Base-by-base conservation (phyloP, 2,113 vertebrate species). In the Rhizomys pruinosus region DNA sequence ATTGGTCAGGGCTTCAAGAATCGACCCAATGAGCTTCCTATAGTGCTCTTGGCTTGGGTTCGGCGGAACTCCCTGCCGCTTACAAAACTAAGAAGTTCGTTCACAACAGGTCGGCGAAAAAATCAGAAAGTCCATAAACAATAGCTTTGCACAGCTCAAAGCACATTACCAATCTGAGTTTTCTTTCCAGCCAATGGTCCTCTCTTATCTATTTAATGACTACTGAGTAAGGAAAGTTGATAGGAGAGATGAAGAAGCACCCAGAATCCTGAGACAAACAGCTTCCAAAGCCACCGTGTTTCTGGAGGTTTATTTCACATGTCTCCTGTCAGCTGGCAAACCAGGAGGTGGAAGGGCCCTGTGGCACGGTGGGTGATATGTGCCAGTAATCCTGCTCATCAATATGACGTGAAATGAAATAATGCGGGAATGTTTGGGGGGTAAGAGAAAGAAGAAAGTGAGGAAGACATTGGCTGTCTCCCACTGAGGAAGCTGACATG, bases 401-500 rank as follows among this genome's bases (percentile, higher is more conserved):
- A 78, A 92, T 73, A 34, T 74, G 87, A 76, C 61, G 68, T 47
- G 87, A 79, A 84, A 95, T 73, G 42, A 74, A 89, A 89, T 19
- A 57, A 95, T 74, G 59, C 82, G 55, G 85, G 25, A 11, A 91
- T 66, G 79, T 86, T 94, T n/a, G n/a, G 92, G 73, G 42, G 44
- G 59, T 89, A 92, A 52, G 37, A 68, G 84, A 90, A 89, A 92
- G 86, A 92, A 88, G 85, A 82, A 34, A 3, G 12, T 66, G 88
- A 84, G 84, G 89, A 80, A 90, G 88, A 66, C 61, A 34, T 91
- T 89, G 6, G 42, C 91, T 79, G 27, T 34, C 72, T 76, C 7
- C 66, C 7, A 59, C 97, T 96, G 95, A 87, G 97, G 94, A 96
- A 84, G 96, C 96, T 97, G 96, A 97, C 97, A 96, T 95, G 88